These are phyloP conservation scores for Nannoperca australis DNA, from an alignment of 2,797 vertebrate species.

Conservation along the genomic window DNA sequence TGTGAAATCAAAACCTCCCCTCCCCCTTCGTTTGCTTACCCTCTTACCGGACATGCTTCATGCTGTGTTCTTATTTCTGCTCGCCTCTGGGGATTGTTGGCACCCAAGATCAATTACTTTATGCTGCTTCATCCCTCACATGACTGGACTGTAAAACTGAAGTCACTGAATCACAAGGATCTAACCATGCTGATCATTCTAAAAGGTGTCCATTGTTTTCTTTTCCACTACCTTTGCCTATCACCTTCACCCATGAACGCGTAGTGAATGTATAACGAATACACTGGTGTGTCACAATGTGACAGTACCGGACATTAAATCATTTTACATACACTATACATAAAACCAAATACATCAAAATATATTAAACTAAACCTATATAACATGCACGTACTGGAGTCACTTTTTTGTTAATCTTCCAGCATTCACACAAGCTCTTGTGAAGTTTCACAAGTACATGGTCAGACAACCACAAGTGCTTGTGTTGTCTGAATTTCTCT, in stretches of 20 bases:
- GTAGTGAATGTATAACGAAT: constrained; percentile 9
- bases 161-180: constrained; percentile 64
- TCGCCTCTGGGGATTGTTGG: constrained; percentile 41
- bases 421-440: not conserved
- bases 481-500: not conserved
- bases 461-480: not conserved
- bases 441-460: not conserved
- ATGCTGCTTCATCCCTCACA: constrained; percentile 52
- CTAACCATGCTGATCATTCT: constrained; percentile 56
- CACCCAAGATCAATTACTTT: constrained; percentile 30
- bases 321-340: constrained; percentile 1
- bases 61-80: constrained; percentile 49
- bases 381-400: constrained; percentile 1
- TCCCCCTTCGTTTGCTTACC: constrained; percentile 33
- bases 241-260: constrained; percentile 21
- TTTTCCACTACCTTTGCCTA: constrained; percentile 12
- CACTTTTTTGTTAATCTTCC: constrained; percentile 14
- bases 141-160: constrained; percentile 51
- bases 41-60: constrained; percentile 58
- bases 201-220: constrained; percentile 53
- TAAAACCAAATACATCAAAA: not conserved
- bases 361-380: constrained; percentile 1
- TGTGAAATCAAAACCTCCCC: constrained; percentile 49
- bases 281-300: not conserved
- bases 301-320: not conserved